These are phyloP conservation scores for Lycaena phlaeas DNA, from an alignment of 2,888 invertebrate genomes.

Conservation along the genomic window DNA sequence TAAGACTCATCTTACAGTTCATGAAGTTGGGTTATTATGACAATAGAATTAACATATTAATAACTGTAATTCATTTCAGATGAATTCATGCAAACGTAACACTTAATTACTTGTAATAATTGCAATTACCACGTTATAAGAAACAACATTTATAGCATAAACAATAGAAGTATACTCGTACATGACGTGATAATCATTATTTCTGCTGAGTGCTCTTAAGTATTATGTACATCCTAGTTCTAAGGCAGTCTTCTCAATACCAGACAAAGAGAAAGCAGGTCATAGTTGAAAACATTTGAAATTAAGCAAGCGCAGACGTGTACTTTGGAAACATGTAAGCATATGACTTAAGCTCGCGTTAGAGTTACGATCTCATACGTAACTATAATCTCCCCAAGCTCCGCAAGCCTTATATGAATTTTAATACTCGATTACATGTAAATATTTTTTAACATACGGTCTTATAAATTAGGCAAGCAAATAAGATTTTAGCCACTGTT, in stretches of 20 bases:
- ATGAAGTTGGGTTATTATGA: too few relatives aligned
- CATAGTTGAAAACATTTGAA: not conserved
- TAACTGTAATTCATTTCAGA: not conserved
- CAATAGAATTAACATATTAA: too few relatives aligned
- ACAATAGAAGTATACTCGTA: not conserved
- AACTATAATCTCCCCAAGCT: not conserved
- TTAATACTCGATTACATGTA: too few relatives aligned
- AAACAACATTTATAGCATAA: not conserved
- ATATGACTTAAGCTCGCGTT: not conserved
- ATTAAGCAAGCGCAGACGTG: too few relatives aligned
- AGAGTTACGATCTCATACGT: not conserved
- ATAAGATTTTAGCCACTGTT: too few relatives aligned
- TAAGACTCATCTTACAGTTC: too few relatives aligned
- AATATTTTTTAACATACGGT: too few relatives aligned
- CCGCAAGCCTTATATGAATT: not conserved
- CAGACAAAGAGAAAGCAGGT: not conserved
- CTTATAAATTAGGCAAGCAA: too few relatives aligned
- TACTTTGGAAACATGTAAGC: too few relatives aligned
- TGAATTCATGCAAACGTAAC: not conserved
- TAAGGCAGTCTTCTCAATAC: not conserved
- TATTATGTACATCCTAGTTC: not conserved
- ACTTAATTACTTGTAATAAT: not conserved
- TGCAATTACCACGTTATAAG: not conserved
- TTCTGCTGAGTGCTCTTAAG: not conserved
- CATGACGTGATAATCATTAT: not conserved